A percentile compares a stretch with the other conserved stretches of the same genome.
phyloP scores from a whole-genome alignment of 2,797 vertebrate genomes.

The Numenius phaeopus region DNA sequence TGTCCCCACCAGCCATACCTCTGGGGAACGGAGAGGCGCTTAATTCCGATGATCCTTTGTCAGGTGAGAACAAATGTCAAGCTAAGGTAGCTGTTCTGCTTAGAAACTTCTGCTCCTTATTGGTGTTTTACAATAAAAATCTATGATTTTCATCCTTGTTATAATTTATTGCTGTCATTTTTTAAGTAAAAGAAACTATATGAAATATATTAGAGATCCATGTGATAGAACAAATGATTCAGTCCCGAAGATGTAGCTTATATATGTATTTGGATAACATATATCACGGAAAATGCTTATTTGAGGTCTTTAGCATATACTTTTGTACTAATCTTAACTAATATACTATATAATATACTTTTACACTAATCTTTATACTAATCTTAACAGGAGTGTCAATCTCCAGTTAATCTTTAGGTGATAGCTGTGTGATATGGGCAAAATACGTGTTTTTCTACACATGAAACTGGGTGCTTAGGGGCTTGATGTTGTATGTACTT shows the following conservation, averaged over 20 bases:
- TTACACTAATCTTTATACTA: not conserved
- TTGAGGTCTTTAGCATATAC: not conserved
- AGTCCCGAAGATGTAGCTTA: not conserved
- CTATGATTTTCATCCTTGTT: not conserved
- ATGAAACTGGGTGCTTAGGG: not conserved
- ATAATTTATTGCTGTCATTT: not conserved
- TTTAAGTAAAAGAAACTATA: not conserved
- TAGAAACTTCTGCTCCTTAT: not conserved
- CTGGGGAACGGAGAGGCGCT: conserved; percentile 81
- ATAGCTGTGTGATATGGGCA: not conserved
- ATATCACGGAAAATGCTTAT: not conserved
- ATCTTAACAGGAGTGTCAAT: not conserved
- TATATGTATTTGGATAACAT: not conserved
- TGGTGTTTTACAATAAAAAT: not conserved
- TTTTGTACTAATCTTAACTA: not conserved
- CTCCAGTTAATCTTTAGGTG: not conserved
- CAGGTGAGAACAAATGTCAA: conserved; percentile 74
- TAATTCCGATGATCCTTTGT: conserved; percentile 77
- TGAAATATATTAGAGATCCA: not conserved
- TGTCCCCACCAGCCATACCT: conserved; percentile 81
- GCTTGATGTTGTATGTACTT: not conserved
- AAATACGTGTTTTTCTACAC: not conserved
- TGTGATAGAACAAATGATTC: not conserved
- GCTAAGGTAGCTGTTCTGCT: not conserved
- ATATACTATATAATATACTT: not conserved